Percentiles rank a stretch among this genome's conserved stretches.
These are phyloP conservation scores for Mellilla xanthometata DNA, from an alignment of 2,888 invertebrate species.

Conservation along the genomic window DNA sequence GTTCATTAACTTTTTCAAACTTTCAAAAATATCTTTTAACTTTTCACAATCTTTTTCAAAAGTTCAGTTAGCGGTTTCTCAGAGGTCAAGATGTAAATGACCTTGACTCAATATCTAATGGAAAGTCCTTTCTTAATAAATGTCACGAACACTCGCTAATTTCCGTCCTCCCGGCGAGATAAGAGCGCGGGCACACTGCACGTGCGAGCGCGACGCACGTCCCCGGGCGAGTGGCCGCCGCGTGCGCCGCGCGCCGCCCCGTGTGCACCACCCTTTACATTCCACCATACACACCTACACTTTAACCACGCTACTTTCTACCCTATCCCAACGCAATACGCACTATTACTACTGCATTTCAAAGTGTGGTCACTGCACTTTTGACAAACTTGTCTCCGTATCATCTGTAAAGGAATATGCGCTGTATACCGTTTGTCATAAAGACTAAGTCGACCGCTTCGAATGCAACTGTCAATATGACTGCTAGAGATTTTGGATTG, in stretches of 20 bases:
- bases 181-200: conserved; percentile 71
- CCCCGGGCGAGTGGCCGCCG: conserved; percentile 75
- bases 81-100: too few species aligned
- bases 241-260: conserved; percentile 61
- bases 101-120: not conserved
- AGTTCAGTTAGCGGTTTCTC: too few species aligned
- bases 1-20: too few species aligned
- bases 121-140: conserved; percentile 14
- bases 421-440: not conserved
- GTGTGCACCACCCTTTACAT: conserved; percentile 40
- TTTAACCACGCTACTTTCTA: conserved; percentile 22
- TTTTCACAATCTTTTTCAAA: too few species aligned
- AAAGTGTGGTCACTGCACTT: conserved; percentile 9
- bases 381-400: conserved; percentile 3
- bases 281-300: too few species aligned
- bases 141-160: conserved; percentile 12
- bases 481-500: conserved; percentile 26
- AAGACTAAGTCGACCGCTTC: not conserved
- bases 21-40: too few species aligned
- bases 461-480: conserved; percentile 19
- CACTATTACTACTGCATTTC: conserved; percentile 1
- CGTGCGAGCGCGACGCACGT: conserved; percentile 56
- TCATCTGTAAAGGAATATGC: not conserved
- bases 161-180: conserved; percentile 12
- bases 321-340: conserved; percentile 28